These are phyloP conservation scores for Drosophila anceps DNA, from an alignment of 2,888 invertebrate species.

Conservation along the genomic window DNA sequence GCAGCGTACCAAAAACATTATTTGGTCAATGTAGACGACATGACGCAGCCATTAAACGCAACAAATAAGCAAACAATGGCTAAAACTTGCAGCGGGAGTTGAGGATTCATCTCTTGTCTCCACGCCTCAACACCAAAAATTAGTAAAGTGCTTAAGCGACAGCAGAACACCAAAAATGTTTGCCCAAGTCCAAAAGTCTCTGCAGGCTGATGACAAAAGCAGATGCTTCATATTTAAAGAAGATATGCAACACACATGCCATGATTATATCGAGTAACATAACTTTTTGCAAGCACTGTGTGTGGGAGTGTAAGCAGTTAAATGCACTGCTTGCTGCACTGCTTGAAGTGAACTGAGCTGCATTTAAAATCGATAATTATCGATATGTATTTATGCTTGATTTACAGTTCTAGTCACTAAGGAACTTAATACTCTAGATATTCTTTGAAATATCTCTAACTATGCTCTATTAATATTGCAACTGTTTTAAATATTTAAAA, in stretches of 20 bases:
- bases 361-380: neutral
- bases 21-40: constrained; percentile 82
- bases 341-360: neutral
- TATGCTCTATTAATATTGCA: too few relatives aligned
- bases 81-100: constrained; percentile 20
- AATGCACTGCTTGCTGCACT: constrained; percentile 10
- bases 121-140: constrained; percentile 50
- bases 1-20: constrained; percentile 66
- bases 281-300: neutral
- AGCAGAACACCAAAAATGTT: neutral
- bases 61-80: constrained; percentile 79
- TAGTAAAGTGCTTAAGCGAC: constrained; percentile 40
- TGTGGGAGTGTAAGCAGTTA: neutral
- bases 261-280: neutral
- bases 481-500: too few relatives aligned
- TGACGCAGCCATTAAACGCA: constrained; percentile 79
- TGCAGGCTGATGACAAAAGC: neutral
- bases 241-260: neutral
- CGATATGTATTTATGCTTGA: too few relatives aligned
- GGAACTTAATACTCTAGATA: too few relatives aligned
- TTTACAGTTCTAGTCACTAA: too few relatives aligned
- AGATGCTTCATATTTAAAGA: neutral
- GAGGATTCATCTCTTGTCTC: neutral
- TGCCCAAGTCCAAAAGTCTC: constrained; percentile 2
- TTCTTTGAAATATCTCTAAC: too few relatives aligned